A percentile compares a stretch with the other conserved stretches of the same genome.
phyloP scores from a whole-genome alignment of 2,888 invertebrate species.

The Megaustenia siamemsis region DNA sequence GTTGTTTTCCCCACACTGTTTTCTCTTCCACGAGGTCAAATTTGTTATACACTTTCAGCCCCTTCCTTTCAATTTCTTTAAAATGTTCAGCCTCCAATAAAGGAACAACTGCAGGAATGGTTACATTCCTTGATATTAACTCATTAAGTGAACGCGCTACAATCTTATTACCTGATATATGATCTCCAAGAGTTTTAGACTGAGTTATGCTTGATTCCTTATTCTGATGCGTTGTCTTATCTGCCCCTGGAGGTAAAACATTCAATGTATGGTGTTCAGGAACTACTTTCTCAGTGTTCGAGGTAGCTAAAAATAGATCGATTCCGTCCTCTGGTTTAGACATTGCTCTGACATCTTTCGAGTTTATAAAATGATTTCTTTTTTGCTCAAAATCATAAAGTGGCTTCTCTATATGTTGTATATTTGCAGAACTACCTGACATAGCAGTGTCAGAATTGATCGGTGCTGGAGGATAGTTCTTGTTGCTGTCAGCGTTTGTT shows the following conservation, averaged over 20 bases:
- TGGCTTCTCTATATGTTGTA: neutral
- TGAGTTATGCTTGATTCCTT: neutral
- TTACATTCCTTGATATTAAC: too few species aligned
- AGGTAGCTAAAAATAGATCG: too few species aligned
- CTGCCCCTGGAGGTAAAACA: neutral
- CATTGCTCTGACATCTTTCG: neutral
- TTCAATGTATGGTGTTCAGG: too few species aligned
- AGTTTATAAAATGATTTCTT: neutral
- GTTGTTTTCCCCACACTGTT: neutral
- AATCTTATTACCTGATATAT: neutral
- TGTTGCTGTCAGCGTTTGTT: neutral
- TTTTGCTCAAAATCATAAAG: neutral
- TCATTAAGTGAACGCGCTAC: neutral
- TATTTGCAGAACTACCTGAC: neutral
- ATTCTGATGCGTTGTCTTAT: neutral
- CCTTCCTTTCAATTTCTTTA: neutral
- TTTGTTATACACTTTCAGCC: neutral
- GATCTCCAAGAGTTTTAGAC: neutral
- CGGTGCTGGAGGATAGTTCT: neutral
- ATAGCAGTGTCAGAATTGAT: neutral
- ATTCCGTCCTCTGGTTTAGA: neutral
- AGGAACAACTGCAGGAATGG: neutral
- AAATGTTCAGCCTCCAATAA: neutral
- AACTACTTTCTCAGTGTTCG: neutral
- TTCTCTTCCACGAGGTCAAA: neutral